Percentiles rank a stretch among this genome's conserved stretches.
These are phyloP conservation scores for Drosophila bipectinata DNA, from an alignment of 1,140 invertebrate species.

Conservation along the genomic window DNA sequence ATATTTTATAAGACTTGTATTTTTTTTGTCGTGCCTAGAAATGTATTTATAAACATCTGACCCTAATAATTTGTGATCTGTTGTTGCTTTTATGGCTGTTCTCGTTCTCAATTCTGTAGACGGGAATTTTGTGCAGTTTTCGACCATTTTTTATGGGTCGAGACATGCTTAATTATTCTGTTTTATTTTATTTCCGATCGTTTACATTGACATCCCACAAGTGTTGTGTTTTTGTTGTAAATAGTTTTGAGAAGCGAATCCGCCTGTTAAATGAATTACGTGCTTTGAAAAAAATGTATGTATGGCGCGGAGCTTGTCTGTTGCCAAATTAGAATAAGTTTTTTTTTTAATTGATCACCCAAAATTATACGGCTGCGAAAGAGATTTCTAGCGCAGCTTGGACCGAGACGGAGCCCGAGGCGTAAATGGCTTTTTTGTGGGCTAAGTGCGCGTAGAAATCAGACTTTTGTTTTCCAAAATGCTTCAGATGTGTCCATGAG, in stretches of 20 bases:
- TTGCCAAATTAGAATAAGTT: slow-evolving; percentile 36
- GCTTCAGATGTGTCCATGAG: slow-evolving; percentile 31
- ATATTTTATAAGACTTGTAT: slow-evolving; percentile 9
- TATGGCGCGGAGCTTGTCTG: slow-evolving; percentile 8
- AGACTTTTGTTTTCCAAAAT: slow-evolving; percentile 16
- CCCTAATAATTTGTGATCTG: slow-evolving; percentile 45
- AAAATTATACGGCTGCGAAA: slow-evolving; percentile 27
- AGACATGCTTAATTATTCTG: slow-evolving; percentile 18
- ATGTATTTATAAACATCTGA: slow-evolving; percentile 52
- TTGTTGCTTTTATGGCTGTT: slow-evolving; percentile 21
- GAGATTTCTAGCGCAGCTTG: slow-evolving; percentile 22
- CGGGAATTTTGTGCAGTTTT: slow-evolving; percentile 25
- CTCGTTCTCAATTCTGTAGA: slow-evolving; percentile 12
- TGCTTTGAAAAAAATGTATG: slow-evolving; percentile 26
- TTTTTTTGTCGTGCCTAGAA: not conserved
- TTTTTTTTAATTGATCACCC: slow-evolving; percentile 50
- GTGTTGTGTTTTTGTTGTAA: slow-evolving; percentile 1
- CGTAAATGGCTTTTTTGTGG: slow-evolving; percentile 33
- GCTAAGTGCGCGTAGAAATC: slow-evolving; percentile 43
- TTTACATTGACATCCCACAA: slow-evolving; percentile 20
- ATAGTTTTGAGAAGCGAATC: slow-evolving; percentile 11
- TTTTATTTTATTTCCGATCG: slow-evolving; percentile 18
- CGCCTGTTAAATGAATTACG: slow-evolving; percentile 37
- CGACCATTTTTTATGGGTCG: slow-evolving; percentile 12
- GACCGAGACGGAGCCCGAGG: slow-evolving; percentile 9